Evolutionary conservation across 2,888 invertebrate genomes (phyloP).

Genomic region (Augiades crinisus): DNA sequence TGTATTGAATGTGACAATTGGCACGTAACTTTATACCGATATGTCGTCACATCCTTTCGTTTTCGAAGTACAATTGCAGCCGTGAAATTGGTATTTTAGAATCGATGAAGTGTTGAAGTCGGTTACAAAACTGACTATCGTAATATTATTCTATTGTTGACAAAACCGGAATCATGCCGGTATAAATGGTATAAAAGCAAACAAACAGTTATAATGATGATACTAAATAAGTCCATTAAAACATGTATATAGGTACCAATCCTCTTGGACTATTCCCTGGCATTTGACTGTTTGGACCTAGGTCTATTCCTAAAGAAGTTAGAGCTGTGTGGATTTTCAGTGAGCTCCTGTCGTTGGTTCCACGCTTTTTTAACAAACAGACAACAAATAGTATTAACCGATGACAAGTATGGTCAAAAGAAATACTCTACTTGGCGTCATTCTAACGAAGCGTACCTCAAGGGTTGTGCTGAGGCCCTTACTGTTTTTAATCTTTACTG

Average conservation of each 20-base stretch:
- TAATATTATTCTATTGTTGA: too few relatives aligned
- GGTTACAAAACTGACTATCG: too few relatives aligned
- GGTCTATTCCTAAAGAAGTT: too few relatives aligned
- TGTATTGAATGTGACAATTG: conserved; percentile 16
- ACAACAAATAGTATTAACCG: background rate
- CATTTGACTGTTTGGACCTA: too few relatives aligned
- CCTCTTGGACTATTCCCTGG: too few relatives aligned
- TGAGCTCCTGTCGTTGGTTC: background rate
- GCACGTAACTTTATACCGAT: background rate
- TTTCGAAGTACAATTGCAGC: background rate
- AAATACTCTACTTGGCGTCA: background rate
- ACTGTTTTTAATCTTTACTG: conserved; percentile 1
- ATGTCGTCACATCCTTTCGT: background rate
- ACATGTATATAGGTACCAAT: conserved; percentile 28
- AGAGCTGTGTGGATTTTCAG: too few relatives aligned
- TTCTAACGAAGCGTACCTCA: background rate
- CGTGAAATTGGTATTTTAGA: background rate
- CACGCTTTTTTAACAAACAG: background rate
- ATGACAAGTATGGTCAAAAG: background rate
- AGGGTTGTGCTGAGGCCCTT: conserved; percentile 2
- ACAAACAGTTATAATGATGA: conserved; percentile 25
- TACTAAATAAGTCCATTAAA: conserved; percentile 26
- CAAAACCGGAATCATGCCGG: conserved; percentile 20
- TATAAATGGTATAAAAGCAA: conserved; percentile 27
- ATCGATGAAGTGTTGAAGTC: too few relatives aligned